These are phyloP conservation scores for Onychomys leucogaster DNA, from an alignment of 2,797 vertebrate species.

Conservation along the genomic window DNA sequence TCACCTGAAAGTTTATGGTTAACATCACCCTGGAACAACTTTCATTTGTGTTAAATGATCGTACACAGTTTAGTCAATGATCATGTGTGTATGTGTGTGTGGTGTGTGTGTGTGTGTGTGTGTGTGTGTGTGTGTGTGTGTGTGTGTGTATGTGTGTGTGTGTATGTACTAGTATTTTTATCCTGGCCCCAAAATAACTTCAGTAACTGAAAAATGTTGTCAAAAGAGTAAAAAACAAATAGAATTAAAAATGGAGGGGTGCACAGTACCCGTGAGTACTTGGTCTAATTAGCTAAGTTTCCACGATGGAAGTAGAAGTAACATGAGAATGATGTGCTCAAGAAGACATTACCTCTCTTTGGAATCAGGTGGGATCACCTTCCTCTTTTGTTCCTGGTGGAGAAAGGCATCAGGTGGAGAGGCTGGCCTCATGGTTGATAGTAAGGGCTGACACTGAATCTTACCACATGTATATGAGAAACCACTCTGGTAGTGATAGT, in stretches of 20 bases:
- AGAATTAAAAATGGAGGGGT: not conserved
- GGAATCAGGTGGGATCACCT: not conserved
- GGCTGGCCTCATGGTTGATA: not conserved
- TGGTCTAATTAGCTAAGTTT: constrained; percentile 14
- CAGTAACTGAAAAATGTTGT: constrained; percentile 8
- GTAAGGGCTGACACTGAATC: not conserved
- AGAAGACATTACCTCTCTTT: not conserved
- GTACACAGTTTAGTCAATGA: not conserved
- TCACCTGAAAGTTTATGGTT: constrained; percentile 4
- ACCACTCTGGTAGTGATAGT: not conserved
- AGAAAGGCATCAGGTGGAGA: not conserved
- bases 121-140: not conserved
- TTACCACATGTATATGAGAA: not conserved
- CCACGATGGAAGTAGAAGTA: not conserved
- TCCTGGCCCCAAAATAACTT: not conserved
- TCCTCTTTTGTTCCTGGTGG: not conserved
- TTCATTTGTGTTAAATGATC: constrained; percentile 64
- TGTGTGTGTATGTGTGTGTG: not conserved
- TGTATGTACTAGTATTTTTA: not conserved
- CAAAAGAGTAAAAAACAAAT: not conserved
- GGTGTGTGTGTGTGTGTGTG: not conserved
- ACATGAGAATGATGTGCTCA: not conserved
- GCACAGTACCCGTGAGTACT: not conserved
- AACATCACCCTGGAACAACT: not conserved
- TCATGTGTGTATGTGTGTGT: not conserved